These are phyloP conservation scores for Seriola rivoliana DNA, from an alignment of 2,113 vertebrate genomes.

Conservation along the genomic window DNA sequence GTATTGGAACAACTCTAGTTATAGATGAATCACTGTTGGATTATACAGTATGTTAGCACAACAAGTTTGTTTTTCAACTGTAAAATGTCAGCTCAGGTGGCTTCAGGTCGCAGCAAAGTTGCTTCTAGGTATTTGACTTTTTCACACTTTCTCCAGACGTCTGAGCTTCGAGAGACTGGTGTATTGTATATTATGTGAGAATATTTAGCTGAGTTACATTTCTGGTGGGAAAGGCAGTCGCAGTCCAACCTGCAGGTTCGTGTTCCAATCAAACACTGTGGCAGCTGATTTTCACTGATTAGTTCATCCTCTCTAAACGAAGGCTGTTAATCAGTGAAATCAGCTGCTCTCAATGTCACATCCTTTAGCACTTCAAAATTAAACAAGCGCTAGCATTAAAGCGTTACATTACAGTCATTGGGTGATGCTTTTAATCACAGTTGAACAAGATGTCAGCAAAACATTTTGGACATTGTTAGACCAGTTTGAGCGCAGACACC, in stretches of 20 bases:
- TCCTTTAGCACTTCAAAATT: conserved; percentile 6
- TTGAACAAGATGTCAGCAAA: conserved; percentile 8
- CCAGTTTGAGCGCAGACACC: no score
- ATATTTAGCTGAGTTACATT: background rate
- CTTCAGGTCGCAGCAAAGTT: no score
- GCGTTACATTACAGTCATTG: background rate
- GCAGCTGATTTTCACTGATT: conserved; percentile 3
- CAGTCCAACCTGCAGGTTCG: background rate
- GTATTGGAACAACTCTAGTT: no score
- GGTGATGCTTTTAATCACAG: conserved; percentile 1
- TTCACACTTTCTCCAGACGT: no score
- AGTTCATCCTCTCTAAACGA: background rate
- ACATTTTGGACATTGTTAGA: no score
- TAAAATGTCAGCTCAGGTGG: no score
- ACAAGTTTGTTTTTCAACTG: no score
- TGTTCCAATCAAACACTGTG: background rate
- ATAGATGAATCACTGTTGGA: no score
- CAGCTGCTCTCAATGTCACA: conserved; percentile 38
- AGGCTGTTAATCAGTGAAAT: conserved; percentile 37
- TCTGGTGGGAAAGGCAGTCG: background rate
- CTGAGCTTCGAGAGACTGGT: no score
- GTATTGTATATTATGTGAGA: no score
- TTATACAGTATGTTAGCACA: no score
- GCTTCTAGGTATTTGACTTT: no score
- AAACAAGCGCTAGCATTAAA: background rate